A percentile compares a stretch with the other conserved stretches of the same genome.
phyloP scores from a whole-genome alignment of 2,797 vertebrate genomes.

The Smutsia temminckii region DNA sequence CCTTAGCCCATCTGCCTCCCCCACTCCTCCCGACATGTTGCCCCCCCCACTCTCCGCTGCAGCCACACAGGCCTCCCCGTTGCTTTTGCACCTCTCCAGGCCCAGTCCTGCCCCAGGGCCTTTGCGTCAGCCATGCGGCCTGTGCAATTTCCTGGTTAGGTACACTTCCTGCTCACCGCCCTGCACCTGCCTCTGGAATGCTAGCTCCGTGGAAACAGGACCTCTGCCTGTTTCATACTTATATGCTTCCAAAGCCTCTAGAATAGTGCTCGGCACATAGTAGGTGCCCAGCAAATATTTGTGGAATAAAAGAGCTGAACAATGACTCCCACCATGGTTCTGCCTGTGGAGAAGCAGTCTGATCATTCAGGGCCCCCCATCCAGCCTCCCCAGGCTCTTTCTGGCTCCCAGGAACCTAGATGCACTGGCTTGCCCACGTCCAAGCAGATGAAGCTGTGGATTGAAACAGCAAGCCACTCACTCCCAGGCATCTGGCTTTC shows the following conservation, averaged over 20 bases:
- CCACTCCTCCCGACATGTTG: rapidly evolving
- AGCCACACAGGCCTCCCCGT: background rate
- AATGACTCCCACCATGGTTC: background rate
- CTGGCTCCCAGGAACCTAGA: background rate
- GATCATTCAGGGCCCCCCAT: rapidly evolving
- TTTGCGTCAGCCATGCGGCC: background rate
- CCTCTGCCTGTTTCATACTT: background rate
- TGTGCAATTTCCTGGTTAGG: background rate
- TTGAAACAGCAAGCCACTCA: background rate
- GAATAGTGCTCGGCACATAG: background rate
- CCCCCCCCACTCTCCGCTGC: background rate
- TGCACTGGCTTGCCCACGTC: background rate
- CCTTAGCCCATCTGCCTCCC: background rate
- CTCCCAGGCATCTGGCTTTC: background rate
- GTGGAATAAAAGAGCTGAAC: too few relatives aligned
- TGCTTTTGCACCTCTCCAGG: too few relatives aligned
- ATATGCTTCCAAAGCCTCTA: background rate
- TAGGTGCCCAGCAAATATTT: background rate
- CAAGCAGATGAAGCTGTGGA: background rate
- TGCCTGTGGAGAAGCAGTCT: background rate
- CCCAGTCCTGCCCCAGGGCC: background rate
- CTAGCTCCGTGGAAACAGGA: background rate
- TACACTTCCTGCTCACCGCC: background rate
- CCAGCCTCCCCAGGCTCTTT: background rate
- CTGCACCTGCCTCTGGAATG: background rate